Evolutionary conservation across 2,113 vertebrate species (phyloP).

Genomic region (Hemicordylus capensis): DNA sequence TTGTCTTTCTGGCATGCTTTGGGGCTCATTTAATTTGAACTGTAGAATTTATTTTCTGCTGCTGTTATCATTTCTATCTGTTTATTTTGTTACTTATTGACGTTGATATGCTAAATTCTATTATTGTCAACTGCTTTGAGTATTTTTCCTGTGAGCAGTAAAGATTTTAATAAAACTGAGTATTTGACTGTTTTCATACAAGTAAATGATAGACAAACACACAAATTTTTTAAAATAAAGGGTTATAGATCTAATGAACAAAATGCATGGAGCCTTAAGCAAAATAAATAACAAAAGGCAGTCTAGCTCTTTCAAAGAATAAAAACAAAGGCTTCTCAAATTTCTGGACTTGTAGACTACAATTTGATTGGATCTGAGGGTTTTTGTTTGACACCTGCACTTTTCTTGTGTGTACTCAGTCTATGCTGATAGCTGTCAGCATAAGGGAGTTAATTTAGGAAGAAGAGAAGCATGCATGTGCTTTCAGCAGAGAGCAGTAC

Average conservation of each 20-base stretch:
- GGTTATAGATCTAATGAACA: neutral
- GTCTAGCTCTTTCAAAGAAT: neutral
- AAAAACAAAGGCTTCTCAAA: neutral
- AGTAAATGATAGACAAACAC: neutral
- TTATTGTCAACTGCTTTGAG: too few relatives aligned
- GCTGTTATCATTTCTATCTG: too few relatives aligned
- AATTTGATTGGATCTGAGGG: neutral
- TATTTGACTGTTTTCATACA: neutral
- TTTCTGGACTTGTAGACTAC: neutral
- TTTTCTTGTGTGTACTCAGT: too few relatives aligned
- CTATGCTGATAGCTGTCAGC: neutral
- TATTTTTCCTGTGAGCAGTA: too few relatives aligned
- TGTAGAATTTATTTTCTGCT: too few relatives aligned
- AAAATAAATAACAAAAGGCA: neutral
- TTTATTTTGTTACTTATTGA: too few relatives aligned
- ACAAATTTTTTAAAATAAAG: neutral
- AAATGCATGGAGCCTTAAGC: neutral
- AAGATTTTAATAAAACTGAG: too few relatives aligned
- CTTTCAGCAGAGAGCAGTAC: conserved; percentile 7
- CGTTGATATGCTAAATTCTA: too few relatives aligned
- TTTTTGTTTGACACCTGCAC: neutral
- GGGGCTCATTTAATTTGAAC: too few relatives aligned
- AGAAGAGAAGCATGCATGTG: neutral
- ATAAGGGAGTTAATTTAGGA: neutral
- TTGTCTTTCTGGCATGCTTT: too few relatives aligned